Conservation (phyloP, 2,797 vertebrate species). For the Danio albolineatus region DNA sequence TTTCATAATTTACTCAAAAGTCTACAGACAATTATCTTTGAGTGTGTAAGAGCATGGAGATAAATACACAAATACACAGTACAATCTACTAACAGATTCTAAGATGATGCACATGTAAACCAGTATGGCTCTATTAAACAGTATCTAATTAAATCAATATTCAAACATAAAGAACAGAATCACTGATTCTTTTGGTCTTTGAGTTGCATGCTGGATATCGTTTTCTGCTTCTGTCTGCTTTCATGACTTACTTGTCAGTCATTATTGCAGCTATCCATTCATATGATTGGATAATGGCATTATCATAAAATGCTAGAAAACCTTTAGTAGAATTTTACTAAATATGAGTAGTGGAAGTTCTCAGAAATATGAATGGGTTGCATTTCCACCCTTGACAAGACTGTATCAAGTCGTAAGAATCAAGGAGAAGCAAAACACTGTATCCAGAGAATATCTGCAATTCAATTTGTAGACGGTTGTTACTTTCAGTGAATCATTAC, state of each 20-base stretch:
- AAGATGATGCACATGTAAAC: background rate
- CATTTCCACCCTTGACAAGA: background rate
- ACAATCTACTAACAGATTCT: background rate
- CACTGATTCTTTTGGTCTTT: background rate
- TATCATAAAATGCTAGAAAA: background rate
- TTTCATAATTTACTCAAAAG: background rate
- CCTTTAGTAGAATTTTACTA: background rate
- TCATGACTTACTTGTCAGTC: background rate
- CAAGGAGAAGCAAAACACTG: constrained; percentile 3
- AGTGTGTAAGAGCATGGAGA: constrained; percentile 18
- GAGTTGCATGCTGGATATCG: background rate
- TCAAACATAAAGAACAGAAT: background rate
- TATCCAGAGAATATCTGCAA: constrained; percentile 1
- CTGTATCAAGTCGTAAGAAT: background rate
- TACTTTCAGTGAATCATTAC: constrained; percentile 3
- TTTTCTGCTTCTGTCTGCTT: constrained; percentile 23
- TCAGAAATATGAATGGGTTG: constrained; percentile 11
- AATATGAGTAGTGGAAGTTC: background rate
- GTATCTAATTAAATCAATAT: background rate
- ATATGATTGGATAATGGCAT: background rate
- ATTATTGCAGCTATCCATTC: constrained; percentile 24
- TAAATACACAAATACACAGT: constrained; percentile 12
- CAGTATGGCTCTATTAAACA: constrained; percentile 18
- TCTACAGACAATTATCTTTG: background rate
- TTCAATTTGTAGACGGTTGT: background rate